Evolutionary conservation across 2,113 vertebrate genomes (phyloP).

Genomic region (Morone chrysops): DNA sequence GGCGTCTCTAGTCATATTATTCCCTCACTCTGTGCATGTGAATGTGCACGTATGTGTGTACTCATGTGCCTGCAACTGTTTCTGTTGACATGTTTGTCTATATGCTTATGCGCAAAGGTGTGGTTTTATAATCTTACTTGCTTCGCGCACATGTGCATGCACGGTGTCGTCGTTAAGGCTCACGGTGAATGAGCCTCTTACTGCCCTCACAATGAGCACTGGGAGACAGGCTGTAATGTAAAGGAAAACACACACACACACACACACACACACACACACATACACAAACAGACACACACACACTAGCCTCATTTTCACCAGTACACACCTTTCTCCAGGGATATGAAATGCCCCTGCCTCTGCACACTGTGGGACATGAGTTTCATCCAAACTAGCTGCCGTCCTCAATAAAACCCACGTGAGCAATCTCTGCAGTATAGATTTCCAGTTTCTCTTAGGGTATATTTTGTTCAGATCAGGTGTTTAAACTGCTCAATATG

Average conservation of each 20-base stretch:
- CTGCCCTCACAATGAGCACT: slow-evolving; percentile 69
- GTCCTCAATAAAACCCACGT: slow-evolving; percentile 76
- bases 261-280: slow-evolving; percentile 6
- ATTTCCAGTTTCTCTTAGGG: slow-evolving; percentile 73
- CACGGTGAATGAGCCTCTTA: slow-evolving; percentile 65
- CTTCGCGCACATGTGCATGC: slow-evolving; percentile 46
- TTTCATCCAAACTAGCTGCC: slow-evolving; percentile 78
- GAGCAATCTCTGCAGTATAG: slow-evolving; percentile 76
- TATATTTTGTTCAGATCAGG: slow-evolving; percentile 78
- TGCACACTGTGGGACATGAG: slow-evolving; percentile 74
- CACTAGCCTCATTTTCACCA: slow-evolving; percentile 75
- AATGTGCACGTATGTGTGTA: slow-evolving; percentile 28
- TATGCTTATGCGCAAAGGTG: slow-evolving; percentile 49
- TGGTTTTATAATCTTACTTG: slow-evolving; percentile 40
- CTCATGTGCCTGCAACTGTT: slow-evolving; percentile 33
- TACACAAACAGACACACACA: slow-evolving; percentile 21
- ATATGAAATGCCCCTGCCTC: slow-evolving; percentile 74
- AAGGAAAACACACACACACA: slow-evolving; percentile 65
- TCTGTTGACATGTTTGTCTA: slow-evolving; percentile 56
- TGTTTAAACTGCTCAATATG: slow-evolving; percentile 85
- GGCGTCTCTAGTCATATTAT: slow-evolving; percentile 67
- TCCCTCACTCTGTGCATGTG: slow-evolving; percentile 56
- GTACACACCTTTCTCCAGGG: slow-evolving; percentile 76
- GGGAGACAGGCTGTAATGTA: slow-evolving; percentile 62
- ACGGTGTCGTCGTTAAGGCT: slow-evolving; percentile 51